These are phyloP conservation scores for Diadema setosum DNA, from an alignment of 35 echinoderm and acorn worm genomes.

Conservation along the genomic window DNA sequence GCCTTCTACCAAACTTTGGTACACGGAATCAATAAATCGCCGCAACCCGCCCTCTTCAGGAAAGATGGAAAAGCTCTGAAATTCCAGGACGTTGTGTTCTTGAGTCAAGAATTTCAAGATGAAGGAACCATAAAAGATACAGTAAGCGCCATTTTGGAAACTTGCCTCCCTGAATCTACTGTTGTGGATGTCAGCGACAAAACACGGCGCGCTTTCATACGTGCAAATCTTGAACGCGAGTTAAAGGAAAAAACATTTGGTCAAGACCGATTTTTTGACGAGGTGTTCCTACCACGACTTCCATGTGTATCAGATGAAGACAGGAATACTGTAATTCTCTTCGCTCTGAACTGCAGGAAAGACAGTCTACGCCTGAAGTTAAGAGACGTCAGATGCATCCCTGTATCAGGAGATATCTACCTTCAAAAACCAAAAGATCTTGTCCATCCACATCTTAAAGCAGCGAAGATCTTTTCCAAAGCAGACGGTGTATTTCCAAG, in stretches of 20 bases:
- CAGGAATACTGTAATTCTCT: neutral
- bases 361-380: neutral
- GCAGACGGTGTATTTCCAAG: constrained; percentile 38
- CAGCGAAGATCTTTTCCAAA: neutral
- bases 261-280: constrained; percentile 39
- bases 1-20: constrained; percentile 51
- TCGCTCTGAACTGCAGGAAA: neutral
- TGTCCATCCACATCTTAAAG: constrained; percentile 9
- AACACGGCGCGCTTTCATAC: neutral
- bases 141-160: too few species aligned
- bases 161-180: too few species aligned
- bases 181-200: neutral
- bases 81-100: constrained; percentile 12
- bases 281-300: constrained; percentile 42
- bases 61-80: neutral
- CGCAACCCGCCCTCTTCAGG: constrained; percentile 12
- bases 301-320: neutral
- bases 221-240: neutral
- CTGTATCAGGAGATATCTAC: neutral
- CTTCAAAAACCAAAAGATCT: neutral
- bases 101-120: neutral
- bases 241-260: neutral
- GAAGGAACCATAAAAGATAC: neutral
- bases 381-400: constrained; percentile 26
- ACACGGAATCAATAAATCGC: neutral